Percentiles rank a stretch among this genome's conserved stretches.
These are phyloP conservation scores for Phymastichus coffea DNA, from an alignment of 1,140 invertebrate species.

Conservation along the genomic window DNA sequence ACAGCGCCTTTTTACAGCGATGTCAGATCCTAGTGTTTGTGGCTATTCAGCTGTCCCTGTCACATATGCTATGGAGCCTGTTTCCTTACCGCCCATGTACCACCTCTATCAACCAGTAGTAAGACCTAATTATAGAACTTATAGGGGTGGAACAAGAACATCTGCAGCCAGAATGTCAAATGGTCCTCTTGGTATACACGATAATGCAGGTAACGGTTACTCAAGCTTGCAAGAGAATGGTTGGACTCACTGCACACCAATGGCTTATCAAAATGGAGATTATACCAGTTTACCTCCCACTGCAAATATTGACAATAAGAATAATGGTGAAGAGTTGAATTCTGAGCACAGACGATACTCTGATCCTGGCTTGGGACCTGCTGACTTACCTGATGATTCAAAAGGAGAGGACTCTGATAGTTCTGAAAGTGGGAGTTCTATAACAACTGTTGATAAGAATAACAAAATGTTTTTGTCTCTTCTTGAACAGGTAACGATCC, in stretches of 20 bases:
- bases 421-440: conserved; percentile 44
- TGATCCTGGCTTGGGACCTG: conserved; percentile 58
- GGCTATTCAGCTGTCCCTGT: conserved; percentile 57
- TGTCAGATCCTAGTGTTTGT: conserved; percentile 56
- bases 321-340: conserved; percentile 42
- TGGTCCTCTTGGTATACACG: conserved; percentile 25
- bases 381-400: conserved; percentile 41
- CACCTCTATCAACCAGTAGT: conserved; percentile 44
- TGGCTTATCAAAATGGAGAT: conserved; percentile 49
- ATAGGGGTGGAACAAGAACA: conserved; percentile 33
- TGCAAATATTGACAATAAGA: conserved; percentile 46
- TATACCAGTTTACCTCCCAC: conserved; percentile 58
- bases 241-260: conserved; percentile 47
- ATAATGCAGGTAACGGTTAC: conserved; percentile 44
- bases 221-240: conserved; percentile 43
- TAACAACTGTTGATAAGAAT: conserved; percentile 53
- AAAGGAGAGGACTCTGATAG: conserved; percentile 55
- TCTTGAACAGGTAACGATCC: conserved; percentile 58
- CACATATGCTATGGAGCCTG: conserved; percentile 56
- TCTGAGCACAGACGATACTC: conserved; percentile 57
- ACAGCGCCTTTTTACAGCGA: conserved; percentile 55
- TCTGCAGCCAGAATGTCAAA: conserved; percentile 28
- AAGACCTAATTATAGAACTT: conserved; percentile 38
- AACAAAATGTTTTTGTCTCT: conserved; percentile 55
- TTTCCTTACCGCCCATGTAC: conserved; percentile 56